A percentile compares a stretch with the other conserved stretches of the same genome.
Evolutionary conservation across 2,888 invertebrate species (phyloP).

Genomic region (Tromatobia lineatoria): DNA sequence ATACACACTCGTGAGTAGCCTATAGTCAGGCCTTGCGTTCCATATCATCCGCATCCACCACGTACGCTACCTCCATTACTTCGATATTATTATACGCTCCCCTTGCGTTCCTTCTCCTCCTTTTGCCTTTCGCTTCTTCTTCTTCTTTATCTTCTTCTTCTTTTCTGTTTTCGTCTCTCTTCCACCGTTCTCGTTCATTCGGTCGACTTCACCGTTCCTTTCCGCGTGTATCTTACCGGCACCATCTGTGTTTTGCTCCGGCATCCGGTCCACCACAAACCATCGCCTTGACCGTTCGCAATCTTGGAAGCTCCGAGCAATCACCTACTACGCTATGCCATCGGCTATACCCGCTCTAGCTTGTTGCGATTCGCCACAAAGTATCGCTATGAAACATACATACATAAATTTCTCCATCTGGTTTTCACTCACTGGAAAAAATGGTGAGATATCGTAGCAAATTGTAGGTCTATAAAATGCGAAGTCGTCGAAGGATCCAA

Average conservation of each 20-base stretch:
- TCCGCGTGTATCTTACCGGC: conserved; percentile 72
- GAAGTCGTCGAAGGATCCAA: too few species aligned
- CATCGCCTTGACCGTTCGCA: conserved; percentile 69
- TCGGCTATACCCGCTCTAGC: background rate
- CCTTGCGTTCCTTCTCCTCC: conserved; percentile 41
- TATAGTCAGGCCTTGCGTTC: conserved; percentile 66
- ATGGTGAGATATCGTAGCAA: too few species aligned
- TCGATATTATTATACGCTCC: conserved; percentile 80
- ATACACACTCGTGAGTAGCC: conserved; percentile 43
- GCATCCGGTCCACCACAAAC: conserved; percentile 77
- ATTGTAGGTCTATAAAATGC: too few species aligned
- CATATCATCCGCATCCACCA: conserved; percentile 69
- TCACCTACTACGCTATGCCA: conserved; percentile 14
- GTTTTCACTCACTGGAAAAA: too few species aligned
- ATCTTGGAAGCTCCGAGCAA: conserved; percentile 58
- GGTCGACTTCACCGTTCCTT: conserved; percentile 31
- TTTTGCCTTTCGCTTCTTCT: conserved; percentile 16
- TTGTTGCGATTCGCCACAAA: conserved; percentile 5
- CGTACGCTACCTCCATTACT: conserved; percentile 80
- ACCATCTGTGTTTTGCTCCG: conserved; percentile 76
- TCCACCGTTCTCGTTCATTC: conserved; percentile 43
- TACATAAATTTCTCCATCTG: background rate
- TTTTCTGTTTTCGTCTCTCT: conserved; percentile 40
- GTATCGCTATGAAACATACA: too few species aligned
- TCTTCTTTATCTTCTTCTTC: conserved; percentile 41